phyloP scores from a whole-genome alignment of 2,797 vertebrate species.

The Vespertilio murinus region DNA sequence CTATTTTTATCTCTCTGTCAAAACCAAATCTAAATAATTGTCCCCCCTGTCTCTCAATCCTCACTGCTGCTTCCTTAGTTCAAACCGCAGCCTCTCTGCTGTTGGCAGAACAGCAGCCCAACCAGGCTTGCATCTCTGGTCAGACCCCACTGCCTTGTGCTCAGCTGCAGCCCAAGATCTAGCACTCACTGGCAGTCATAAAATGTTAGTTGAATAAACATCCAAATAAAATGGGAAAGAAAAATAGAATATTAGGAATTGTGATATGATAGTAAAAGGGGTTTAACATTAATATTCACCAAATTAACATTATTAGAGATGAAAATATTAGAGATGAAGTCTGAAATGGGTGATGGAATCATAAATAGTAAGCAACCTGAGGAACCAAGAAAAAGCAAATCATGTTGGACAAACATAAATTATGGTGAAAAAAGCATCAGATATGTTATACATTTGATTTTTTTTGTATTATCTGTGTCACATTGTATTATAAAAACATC shows the following conservation, averaged over 20 bases:
- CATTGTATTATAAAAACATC: slow-evolving; percentile 51
- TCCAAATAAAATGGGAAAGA: not conserved
- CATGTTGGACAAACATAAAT: slow-evolving; percentile 48
- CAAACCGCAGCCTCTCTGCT: not conserved
- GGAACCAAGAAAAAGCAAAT: slow-evolving; percentile 45
- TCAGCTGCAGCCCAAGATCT: not conserved
- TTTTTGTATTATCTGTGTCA: slow-evolving; percentile 44
- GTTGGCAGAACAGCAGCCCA: not conserved
- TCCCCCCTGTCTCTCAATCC: not conserved
- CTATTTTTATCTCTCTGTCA: not conserved
- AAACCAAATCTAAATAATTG: not conserved
- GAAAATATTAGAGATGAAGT: slow-evolving; percentile 53
- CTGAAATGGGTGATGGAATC: not conserved
- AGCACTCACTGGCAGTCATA: not conserved
- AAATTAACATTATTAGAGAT: too few species aligned
- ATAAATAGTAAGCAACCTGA: not conserved
- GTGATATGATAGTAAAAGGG: not conserved
- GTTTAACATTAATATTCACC: slow-evolving; percentile 28
- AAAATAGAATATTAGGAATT: slow-evolving; percentile 16
- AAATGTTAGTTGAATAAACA: not conserved
- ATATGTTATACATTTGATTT: not conserved
- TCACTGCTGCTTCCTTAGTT: not conserved
- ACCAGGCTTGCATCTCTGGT: not conserved
- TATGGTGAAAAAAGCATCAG: slow-evolving; percentile 4
- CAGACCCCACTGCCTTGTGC: not conserved